phyloP scores from a whole-genome alignment of 2,113 vertebrate genomes.

The Prietella phreatophila region DNA sequence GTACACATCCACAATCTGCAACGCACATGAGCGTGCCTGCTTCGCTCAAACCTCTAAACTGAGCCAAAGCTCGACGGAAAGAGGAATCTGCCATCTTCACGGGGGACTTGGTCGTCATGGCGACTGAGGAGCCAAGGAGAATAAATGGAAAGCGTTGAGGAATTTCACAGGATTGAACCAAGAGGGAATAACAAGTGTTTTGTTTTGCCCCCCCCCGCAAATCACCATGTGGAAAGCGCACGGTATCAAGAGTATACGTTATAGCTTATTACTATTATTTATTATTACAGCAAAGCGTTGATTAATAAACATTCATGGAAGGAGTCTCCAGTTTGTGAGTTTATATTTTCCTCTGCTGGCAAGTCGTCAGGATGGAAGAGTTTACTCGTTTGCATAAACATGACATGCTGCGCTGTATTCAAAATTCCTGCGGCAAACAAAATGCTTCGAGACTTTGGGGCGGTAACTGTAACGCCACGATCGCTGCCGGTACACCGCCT shows the following conservation, averaged over 20 bases:
- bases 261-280: background rate
- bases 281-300: background rate
- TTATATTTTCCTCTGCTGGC: background rate
- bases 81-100: slow-evolving; percentile 56
- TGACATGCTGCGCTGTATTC: background rate
- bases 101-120: slow-evolving; percentile 67
- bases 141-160: slow-evolving; percentile 60
- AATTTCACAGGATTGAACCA: slow-evolving; percentile 50
- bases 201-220: background rate
- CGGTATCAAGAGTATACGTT: background rate
- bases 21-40: slow-evolving; percentile 50
- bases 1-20: background rate
- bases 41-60: slow-evolving; percentile 59
- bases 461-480: background rate
- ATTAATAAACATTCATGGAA: background rate
- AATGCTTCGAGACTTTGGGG: background rate
- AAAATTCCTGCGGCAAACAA: background rate
- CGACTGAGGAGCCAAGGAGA: slow-evolving; percentile 60
- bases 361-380: too few species aligned
- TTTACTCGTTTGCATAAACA: background rate
- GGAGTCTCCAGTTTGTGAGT: background rate
- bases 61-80: slow-evolving; percentile 46
- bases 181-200: slow-evolving; percentile 4
- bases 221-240: background rate
- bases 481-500: background rate